Base-by-base conservation (phyloP, 2,888 invertebrate genomes). In the Catotricha subobsoleta region DNA sequence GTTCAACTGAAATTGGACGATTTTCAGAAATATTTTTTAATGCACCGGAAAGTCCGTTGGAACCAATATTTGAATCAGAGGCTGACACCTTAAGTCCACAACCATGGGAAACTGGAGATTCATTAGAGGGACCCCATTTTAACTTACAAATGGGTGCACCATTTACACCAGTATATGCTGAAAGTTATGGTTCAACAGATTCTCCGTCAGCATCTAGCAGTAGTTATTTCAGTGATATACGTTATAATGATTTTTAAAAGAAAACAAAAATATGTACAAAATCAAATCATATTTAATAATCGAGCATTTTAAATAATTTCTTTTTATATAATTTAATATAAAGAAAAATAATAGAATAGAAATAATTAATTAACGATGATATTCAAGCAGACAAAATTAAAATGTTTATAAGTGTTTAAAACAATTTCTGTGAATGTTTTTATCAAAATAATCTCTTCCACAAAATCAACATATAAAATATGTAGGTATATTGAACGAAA, bases 1-100 rank as follows among this genome's bases (percentile, higher is more conserved):
- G 84, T 20, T 80, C 82, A 21, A 84, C 84, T 19, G 84, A 83
- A 62, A 79, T 84, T 48, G 84, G 84, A n/a, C 74, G 80, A 47
- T 84, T 83, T 51, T 76, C 79, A 6, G 79, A 79, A 53, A 76
- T 73, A 40, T 79, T 78, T 47, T 46, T 57, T 28, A 54, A 56
- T 43, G 51, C 56, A n/a, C 42, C 47, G 1, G 55, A 58, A 41
- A 54, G 54, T 42, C 48, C 56, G 1, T 49, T 53, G 3, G 54
- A 54, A 33, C 33, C 40, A n/a, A 34, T 40, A 16, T 49, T 48
- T 39, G 50, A 49, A 41, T 49, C 50, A 6, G 52, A 52, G 44
- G 45, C 48, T 15, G 52, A 52, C 43, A 49, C 49, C 13, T 40
- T 49, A 9, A 52, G 50, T 41, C 49, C 52, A 6, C 51, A 52